Evolutionary conservation across 2,797 vertebrate species (phyloP).

Genomic region (Esox masquinongy): DNA sequence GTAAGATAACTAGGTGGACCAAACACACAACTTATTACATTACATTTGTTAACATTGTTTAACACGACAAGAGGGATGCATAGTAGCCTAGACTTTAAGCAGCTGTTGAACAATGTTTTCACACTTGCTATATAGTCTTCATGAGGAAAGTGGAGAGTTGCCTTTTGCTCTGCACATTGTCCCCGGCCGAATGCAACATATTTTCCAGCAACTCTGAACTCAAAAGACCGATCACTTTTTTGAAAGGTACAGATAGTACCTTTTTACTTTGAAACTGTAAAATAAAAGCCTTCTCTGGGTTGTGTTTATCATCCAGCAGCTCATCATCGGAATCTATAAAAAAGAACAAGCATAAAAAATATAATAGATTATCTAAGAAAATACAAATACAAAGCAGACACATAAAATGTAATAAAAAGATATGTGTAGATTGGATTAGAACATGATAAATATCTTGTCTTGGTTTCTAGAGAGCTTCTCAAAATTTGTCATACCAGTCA

Average conservation of each 20-base stretch:
- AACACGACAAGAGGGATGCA: too few species aligned
- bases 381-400: neutral
- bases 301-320: constrained; percentile 85
- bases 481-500: neutral
- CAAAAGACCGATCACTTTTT: neutral
- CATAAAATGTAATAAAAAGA: neutral
- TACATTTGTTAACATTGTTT: too few species aligned
- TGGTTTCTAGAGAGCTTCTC: neutral
- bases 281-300: constrained; percentile 84
- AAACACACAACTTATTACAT: too few species aligned
- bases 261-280: constrained; percentile 60
- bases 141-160: too few species aligned
- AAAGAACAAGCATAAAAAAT: neutral
- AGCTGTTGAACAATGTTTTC: too few species aligned
- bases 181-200: too few species aligned
- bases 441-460: neutral
- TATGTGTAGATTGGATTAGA: neutral
- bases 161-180: too few species aligned
- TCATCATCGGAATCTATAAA: constrained; percentile 91
- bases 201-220: too few species aligned
- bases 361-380: neutral
- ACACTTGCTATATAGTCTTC: too few species aligned
- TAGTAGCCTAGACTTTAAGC: too few species aligned
- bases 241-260: neutral
- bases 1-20: too few species aligned